These are phyloP conservation scores for Tipula helvola DNA, from an alignment of 2,888 invertebrate genomes.

Conservation along the genomic window DNA sequence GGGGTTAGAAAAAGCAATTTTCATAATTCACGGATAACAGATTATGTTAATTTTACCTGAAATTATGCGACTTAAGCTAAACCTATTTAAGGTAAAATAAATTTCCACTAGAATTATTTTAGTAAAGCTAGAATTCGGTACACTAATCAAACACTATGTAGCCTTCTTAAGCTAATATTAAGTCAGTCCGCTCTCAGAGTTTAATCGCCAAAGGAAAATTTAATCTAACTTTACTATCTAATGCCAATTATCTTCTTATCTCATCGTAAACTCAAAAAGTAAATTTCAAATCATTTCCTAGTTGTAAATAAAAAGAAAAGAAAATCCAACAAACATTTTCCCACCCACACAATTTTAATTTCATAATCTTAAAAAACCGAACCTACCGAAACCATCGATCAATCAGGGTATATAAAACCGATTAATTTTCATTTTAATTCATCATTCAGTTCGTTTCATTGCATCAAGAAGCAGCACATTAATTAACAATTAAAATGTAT, in stretches of 20 bases:
- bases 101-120: no score
- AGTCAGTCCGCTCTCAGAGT: neutral
- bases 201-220: neutral
- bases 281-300: neutral
- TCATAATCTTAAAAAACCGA: neutral
- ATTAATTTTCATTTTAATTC: neutral
- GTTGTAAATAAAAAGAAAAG: neutral
- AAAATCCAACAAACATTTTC: neutral
- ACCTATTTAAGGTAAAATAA: no score
- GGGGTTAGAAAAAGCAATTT: no score
- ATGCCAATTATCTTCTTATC: neutral
- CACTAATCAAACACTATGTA: no score
- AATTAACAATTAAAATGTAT: neutral
- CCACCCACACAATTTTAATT: neutral
- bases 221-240: neutral
- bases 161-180: no score
- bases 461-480: neutral
- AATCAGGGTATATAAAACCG: neutral
- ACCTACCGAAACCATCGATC: neutral
- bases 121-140: no score
- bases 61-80: no score
- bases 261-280: neutral
- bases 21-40: no score
- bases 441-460: neutral
- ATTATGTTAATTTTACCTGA: no score